Base-by-base conservation (phyloP, 2,888 invertebrate genomes). In the Amblyjoppa proteus region DNA sequence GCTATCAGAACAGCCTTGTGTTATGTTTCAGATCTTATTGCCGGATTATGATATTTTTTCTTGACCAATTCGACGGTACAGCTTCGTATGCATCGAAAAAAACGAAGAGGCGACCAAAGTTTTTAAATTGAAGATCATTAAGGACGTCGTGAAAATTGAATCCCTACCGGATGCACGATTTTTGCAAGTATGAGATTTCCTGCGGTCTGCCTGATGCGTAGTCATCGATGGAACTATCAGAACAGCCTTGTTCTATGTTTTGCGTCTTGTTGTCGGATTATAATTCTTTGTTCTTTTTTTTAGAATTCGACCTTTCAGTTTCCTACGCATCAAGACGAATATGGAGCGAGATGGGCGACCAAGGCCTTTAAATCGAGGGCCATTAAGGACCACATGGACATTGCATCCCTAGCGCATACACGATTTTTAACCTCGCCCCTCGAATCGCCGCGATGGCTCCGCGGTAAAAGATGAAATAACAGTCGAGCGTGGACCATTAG, bases 71-170 rank as follows among this genome's bases (percentile, higher is more conserved):
- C 51, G 31, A 76, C 70, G 75, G 66, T 49, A 81, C 74, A 38
- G 53, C 79, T 82, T 58, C 78, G 41, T 11, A 41, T 41, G 41
- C 41, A 41, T 41, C 11, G 41, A 56, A 11, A 41, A 5, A 9
- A 11, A 41, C 11, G 41, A 9, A 2, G 41, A 9, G 2, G 9
- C 11, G 11, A 41, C 45, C n/a, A 53, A 71, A 9, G 61, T 61
- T 69, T 82, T 34, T 90, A 91, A 91, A 92, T 92, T 92, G 92
- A 88, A 89, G 89, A 90, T 89, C 90, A 92, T 92, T 92, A 92
- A 88, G 86, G 87, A 86, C 85, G 89, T 20, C 91, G 91, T 90
- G 89, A 88, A 90, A 86, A 88, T 89, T 90, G 88, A 88, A 91
- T 90, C 88, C 88, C 76, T 87, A 84, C 84, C 73, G 85, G 88